phyloP scores from a whole-genome alignment of 2,888 invertebrate species.

The Heliconius ismenius region DNA sequence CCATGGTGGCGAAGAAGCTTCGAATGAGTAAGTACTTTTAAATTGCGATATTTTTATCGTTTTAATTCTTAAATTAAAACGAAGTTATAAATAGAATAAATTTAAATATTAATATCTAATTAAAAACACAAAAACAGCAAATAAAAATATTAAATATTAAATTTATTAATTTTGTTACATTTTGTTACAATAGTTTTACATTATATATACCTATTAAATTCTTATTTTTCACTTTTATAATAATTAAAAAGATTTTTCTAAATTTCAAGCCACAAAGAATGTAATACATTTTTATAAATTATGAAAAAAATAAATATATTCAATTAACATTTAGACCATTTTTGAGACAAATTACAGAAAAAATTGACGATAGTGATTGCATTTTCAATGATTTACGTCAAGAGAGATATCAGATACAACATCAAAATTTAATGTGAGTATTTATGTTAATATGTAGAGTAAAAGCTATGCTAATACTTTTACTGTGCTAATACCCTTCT shows the following conservation, averaged over 20 bases:
- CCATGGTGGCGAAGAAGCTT: constrained; percentile 20
- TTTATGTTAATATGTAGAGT: background rate
- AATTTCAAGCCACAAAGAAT: too few species aligned
- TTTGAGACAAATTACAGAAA: constrained; percentile 35
- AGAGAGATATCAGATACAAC: constrained; percentile 66
- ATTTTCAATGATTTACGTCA: constrained; percentile 69
- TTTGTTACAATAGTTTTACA: too few species aligned
- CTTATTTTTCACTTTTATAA: too few species aligned
- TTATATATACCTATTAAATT: too few species aligned
- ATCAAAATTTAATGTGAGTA: constrained; percentile 76
- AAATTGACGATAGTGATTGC: constrained; percentile 58
- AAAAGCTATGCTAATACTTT: background rate
- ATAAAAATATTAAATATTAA: too few species aligned
- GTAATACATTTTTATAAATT: too few species aligned
- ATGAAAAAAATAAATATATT: background rate
- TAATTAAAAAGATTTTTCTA: too few species aligned
- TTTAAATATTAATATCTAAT: background rate
- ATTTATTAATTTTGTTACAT: too few species aligned
- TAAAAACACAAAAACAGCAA: background rate
- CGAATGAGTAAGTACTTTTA: constrained; percentile 38
- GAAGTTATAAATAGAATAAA: background rate
- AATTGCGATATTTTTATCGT: background rate
- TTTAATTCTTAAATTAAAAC: background rate
- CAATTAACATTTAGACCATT: background rate
- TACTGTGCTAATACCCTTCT: background rate